phyloP scores from a whole-genome alignment of 2,797 vertebrate genomes.

The Spondyliosoma cantharus region DNA sequence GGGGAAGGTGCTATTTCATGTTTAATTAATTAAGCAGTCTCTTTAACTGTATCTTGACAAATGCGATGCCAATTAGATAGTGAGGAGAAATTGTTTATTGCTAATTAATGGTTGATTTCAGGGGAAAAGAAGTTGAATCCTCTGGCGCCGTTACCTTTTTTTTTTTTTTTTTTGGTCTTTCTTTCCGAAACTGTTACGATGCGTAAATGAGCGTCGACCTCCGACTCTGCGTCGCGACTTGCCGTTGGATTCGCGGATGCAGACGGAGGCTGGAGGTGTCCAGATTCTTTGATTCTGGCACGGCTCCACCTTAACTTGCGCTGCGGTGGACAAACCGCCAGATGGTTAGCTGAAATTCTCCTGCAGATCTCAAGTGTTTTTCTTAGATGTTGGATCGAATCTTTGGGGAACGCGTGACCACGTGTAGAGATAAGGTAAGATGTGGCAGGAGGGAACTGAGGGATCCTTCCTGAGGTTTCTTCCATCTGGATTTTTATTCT shows the following conservation, averaged over 20 bases:
- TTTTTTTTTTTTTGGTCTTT: too few species aligned
- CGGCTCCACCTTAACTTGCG: not conserved
- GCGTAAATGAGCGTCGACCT: conserved; percentile 59
- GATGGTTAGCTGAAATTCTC: not conserved
- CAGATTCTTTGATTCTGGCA: not conserved
- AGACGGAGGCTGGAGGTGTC: not conserved
- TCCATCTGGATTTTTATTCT: too few species aligned
- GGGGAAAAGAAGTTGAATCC: conserved; percentile 72
- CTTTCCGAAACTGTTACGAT: conserved; percentile 52
- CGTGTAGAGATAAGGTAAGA: too few species aligned
- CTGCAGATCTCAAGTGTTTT: too few species aligned
- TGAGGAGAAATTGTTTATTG: conserved; percentile 81
- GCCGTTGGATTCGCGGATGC: not conserved
- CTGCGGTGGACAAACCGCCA: not conserved
- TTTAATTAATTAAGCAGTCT: conserved; percentile 87
- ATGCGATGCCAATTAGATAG: conserved; percentile 83
- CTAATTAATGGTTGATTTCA: conserved; percentile 84
- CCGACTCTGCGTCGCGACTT: not conserved
- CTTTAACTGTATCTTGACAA: conserved; percentile 85
- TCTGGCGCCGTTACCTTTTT: conserved; percentile 52
- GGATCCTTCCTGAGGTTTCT: too few species aligned
- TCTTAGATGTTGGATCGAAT: too few species aligned
- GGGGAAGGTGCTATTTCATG: conserved; percentile 85
- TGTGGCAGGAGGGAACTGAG: too few species aligned
- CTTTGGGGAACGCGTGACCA: too few species aligned